These are phyloP conservation scores for Drosophila sordidula DNA, from an alignment of 2,888 invertebrate genomes.

Conservation along the genomic window DNA sequence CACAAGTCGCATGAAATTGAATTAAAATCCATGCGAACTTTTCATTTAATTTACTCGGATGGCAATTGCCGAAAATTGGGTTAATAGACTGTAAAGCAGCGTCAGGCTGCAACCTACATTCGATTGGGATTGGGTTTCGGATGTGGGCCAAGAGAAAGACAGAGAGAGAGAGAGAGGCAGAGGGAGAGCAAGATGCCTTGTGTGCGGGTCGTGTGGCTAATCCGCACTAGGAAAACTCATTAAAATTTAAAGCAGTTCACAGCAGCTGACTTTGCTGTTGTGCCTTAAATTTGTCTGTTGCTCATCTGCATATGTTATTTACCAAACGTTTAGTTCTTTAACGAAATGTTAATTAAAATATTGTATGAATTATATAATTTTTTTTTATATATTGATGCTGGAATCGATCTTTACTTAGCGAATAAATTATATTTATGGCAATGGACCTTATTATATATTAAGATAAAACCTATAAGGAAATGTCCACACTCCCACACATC, in stretches of 20 bases:
- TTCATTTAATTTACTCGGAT: slow-evolving; percentile 80
- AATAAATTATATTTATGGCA: slow-evolving; percentile 1
- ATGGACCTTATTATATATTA: slow-evolving; percentile 17
- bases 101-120: slow-evolving; percentile 73
- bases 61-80: slow-evolving; percentile 78
- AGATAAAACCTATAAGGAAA: slow-evolving; percentile 39
- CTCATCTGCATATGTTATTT: slow-evolving; percentile 6
- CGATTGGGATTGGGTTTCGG: slow-evolving; percentile 13
- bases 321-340: slow-evolving; percentile 51
- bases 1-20: slow-evolving; percentile 15
- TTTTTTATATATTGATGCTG: too few species aligned
- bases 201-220: slow-evolving; percentile 49
- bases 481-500: slow-evolving; percentile 28
- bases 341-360: slow-evolving; percentile 11
- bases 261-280: slow-evolving; percentile 41
- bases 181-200: slow-evolving; percentile 17
- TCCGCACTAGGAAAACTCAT: slow-evolving; percentile 67
- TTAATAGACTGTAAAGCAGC: slow-evolving; percentile 81
- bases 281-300: slow-evolving; percentile 12
- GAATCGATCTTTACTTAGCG: too few species aligned
- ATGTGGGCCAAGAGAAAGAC: slow-evolving; percentile 1
- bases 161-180: neutral
- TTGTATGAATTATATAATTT: neutral
- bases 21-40: slow-evolving; percentile 49
- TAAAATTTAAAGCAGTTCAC: slow-evolving; percentile 64